Evolutionary conservation across 2,888 invertebrate species (phyloP), one percentile per base, ranked within the genome.

Genomic region (Sylvicola cinctus): DNA sequence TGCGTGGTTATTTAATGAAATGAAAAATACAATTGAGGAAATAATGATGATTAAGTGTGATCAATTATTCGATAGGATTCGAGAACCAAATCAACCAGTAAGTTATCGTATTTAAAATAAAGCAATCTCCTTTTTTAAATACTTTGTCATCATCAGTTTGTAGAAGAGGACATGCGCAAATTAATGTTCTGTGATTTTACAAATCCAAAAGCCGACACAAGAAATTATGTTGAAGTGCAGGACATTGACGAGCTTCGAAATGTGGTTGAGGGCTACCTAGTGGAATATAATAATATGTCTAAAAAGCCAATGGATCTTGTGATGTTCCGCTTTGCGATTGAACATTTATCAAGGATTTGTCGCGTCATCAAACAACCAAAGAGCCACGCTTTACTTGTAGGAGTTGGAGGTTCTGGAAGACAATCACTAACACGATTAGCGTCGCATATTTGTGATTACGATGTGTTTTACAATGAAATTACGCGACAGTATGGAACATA

Each of bases 261-360:
- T 1, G 81, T 88, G 5, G 87, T 88, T 1, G 90, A 93, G 45
- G 76, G 76, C 0, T 90, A 83, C 58, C 62, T 93, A 11, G 74
- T 74, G 1, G 93, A 93, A 51, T 91, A 76, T 51, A 93, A 93
- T 54, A 83, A 85, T 43, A 85, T 93, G 83, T 80, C 84, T 8
- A 93, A 88, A 55, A 91, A 90, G 49, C 91, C 91, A 0, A 93
- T 93, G 93, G 81, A 88, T 55, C 65, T 93, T 35, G 91, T 93
- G 3, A 61, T 93, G 25, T 87, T 87, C 56, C 85, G 90, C 51
- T 95, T 88, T 58, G 91, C 90, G 1, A 72, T 93, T 43, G 91
- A 93, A 61, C 93, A 93, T 62, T 67, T 93, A 46, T 88, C 90
- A 2, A 73, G 84, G 44, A 77, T 93, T 44, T 78, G 80, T 48